Evolutionary conservation across 2,888 invertebrate species (phyloP), one percentile per base, ranked within the genome.

Genomic region (Amphipoea oculea): DNA sequence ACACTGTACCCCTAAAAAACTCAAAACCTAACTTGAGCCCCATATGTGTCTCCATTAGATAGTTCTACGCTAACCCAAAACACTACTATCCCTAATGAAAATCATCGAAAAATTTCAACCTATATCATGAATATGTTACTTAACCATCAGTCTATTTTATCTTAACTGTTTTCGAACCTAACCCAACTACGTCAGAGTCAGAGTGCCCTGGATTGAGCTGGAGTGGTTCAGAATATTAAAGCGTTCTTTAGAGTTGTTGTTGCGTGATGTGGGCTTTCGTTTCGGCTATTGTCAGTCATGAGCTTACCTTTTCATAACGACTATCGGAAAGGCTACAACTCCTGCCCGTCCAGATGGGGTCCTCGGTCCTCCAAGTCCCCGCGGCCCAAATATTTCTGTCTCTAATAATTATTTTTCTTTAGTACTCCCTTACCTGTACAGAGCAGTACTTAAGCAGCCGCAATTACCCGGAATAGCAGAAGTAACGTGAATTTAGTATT

Each of bases 401-500:
- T 69, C 42, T 20, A 36, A 79, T 36, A 5, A 20, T 63, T 66
- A 20, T n/a, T 69, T 54, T 70, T 66, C 63, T 57, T 62, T 1
- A 79, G 57, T 14, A 72, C 40, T 69, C 40, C 12, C 40, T 20
- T 71, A 76, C 76, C 73, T 76, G 68, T 63, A 73, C 62, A 45
- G 73, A 70, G 66, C 73, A 60, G 51, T 71, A 81, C 65, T 73
- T 84, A 72, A 78, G 60, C 66, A 82, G 68, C 77, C 76, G 62
- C 70, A 79, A 84, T 84, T 86, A 85, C 83, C 76, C 79, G 79
- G 76, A 86, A 85, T 81, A 84, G 84, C 78, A 85, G 80, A 88
- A 88, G 84, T 88, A 87, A 87, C 82, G 81, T 83, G 83, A 90
- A 89, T 90, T 90, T 89, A 74, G 81, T 82, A 82, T 86, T 81